Conservation (phyloP, 1,140 invertebrate genomes). For the Lepidurus arcticus region DNA sequence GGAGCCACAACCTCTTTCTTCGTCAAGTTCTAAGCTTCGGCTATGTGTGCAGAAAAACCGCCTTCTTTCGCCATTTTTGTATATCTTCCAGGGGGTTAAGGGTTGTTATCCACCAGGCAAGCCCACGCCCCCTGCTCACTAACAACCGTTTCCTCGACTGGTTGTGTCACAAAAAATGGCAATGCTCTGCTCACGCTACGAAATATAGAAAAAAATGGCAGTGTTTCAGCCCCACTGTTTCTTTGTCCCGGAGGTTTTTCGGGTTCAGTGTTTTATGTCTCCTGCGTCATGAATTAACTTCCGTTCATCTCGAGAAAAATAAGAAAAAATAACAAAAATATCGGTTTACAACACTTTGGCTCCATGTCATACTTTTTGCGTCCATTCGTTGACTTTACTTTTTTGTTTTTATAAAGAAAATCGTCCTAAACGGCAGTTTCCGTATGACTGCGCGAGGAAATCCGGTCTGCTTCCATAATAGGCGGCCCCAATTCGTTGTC, state of each 20-base stretch:
- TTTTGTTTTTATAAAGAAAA: constrained; percentile 26
- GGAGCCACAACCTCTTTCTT: neutral
- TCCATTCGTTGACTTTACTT: constrained; percentile 22
- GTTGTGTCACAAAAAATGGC: constrained; percentile 34
- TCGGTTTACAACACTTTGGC: constrained; percentile 28
- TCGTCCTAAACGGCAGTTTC: constrained; percentile 76
- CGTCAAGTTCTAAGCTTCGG: neutral
- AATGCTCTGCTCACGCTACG: too few species aligned
- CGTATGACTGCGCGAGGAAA: constrained; percentile 85
- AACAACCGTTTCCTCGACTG: neutral
- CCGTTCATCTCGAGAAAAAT: neutral
- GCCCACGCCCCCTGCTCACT: constrained; percentile 1
- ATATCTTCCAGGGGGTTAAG: neutral
- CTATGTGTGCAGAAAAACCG: neutral
- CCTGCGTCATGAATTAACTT: constrained; percentile 33
- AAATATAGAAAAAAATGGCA: constrained; percentile 34
- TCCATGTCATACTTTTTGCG: constrained; percentile 27
- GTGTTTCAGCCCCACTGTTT: constrained; percentile 35
- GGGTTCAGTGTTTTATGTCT: constrained; percentile 28
- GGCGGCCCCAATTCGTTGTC: constrained; percentile 72
- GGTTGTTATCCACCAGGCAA: neutral
- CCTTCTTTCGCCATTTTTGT: neutral
- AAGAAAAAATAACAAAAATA: constrained; percentile 12
- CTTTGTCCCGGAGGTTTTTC: constrained; percentile 31
- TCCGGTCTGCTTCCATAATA: constrained; percentile 81